A percentile compares a stretch with the other conserved stretches of the same genome.
Evolutionary conservation across 2,113 vertebrate genomes (phyloP).

Genomic region (Engystomops pustulosus): DNA sequence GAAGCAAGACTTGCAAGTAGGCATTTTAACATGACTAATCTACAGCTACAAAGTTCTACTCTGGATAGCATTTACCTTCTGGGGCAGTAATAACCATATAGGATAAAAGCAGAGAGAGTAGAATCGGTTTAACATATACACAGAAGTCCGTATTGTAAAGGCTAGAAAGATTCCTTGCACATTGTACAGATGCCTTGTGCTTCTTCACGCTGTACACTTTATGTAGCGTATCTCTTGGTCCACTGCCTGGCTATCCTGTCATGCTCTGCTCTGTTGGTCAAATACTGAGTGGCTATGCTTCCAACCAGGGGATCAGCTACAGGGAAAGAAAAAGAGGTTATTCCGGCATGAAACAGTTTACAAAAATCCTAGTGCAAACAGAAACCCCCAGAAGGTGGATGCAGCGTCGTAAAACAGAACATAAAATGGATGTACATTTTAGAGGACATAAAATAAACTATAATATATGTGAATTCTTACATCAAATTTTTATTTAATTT

Average conservation of each 20-base stretch:
- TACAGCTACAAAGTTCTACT: constrained; percentile 94
- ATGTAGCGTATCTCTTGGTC: constrained; percentile 96
- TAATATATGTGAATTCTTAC: too few species aligned
- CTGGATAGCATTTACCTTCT: constrained; percentile 86
- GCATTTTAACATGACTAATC: constrained; percentile 94
- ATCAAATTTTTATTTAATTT: too few species aligned
- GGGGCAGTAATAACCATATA: constrained; percentile 79
- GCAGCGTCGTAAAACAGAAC: too few species aligned
- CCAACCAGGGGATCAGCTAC: constrained; percentile 91
- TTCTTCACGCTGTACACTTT: constrained; percentile 82
- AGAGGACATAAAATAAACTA: too few species aligned
- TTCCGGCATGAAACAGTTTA: neutral
- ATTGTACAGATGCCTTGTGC: constrained; percentile 84
- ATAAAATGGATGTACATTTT: too few species aligned
- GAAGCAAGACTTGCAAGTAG: constrained; percentile 96
- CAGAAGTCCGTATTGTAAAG: constrained; percentile 96
- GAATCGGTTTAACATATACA: constrained; percentile 92
- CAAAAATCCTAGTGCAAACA: neutral
- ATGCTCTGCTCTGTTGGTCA: constrained; percentile 96
- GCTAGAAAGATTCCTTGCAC: constrained; percentile 92
- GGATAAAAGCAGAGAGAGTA: constrained; percentile 90
- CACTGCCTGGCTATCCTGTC: constrained; percentile 96
- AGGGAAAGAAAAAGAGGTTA: constrained; percentile 53
- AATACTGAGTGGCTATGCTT: constrained; percentile 94
- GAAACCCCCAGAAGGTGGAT: too few species aligned